These are phyloP conservation scores for Chaetodon trifascialis DNA, from an alignment of 2,113 vertebrate genomes.

Conservation along the genomic window DNA sequence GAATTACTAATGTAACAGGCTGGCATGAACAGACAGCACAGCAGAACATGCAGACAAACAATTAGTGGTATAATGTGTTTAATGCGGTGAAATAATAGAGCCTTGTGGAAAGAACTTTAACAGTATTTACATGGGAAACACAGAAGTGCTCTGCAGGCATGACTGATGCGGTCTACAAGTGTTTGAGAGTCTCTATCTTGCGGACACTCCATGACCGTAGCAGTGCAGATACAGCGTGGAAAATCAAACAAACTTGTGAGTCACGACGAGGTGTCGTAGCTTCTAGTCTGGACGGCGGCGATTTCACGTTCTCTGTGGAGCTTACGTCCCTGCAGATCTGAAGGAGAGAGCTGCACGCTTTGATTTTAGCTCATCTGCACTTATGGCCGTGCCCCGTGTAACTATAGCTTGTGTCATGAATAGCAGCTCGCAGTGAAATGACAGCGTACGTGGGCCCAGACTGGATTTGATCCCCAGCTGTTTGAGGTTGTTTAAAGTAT, in stretches of 20 bases:
- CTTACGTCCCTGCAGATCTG: slow-evolving; percentile 7
- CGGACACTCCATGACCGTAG: no score
- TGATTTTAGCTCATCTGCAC: slow-evolving; percentile 17
- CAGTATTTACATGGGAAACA: neutral
- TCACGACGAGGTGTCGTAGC: slow-evolving; percentile 19
- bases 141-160: neutral
- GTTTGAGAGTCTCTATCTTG: neutral
- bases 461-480: slow-evolving; percentile 67
- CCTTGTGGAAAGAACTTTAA: no score
- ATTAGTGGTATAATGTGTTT: no score
- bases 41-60: no score
- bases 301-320: neutral
- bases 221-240: neutral
- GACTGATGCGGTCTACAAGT: neutral
- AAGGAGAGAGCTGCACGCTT: slow-evolving; percentile 3
- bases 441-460: slow-evolving; percentile 58
- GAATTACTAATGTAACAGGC: no score
- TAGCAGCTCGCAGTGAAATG: slow-evolving; percentile 48
- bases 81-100: no score
- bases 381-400: slow-evolving; percentile 35
- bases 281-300: neutral
- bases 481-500: slow-evolving; percentile 67
- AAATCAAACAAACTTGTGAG: slow-evolving; percentile 35
- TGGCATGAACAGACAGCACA: no score
- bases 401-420: slow-evolving; percentile 57